Evolutionary conservation across 1,140 invertebrate species (phyloP).

Genomic region (Calephelis nemesis): DNA sequence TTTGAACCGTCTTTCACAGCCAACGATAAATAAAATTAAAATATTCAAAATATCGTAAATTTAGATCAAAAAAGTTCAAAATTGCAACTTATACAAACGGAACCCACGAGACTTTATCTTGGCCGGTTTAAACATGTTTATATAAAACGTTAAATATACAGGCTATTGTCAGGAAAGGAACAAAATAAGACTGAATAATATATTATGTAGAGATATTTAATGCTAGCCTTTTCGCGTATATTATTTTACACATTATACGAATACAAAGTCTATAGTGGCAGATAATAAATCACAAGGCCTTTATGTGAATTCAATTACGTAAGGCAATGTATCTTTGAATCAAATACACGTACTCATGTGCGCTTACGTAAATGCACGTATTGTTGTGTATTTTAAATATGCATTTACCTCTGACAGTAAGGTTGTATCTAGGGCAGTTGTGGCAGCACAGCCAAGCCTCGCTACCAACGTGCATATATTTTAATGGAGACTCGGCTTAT

Average conservation of each 20-base stretch:
- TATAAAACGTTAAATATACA: slow-evolving; percentile 1
- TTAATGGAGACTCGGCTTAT: too few species aligned
- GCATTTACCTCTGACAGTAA: too few species aligned
- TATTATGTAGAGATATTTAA: neutral
- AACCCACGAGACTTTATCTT: slow-evolving; percentile 4
- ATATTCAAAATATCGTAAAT: slow-evolving; percentile 19
- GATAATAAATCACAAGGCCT: neutral
- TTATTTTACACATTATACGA: neutral
- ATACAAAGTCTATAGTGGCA: neutral
- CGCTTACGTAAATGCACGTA: too few species aligned
- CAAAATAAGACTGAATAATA: slow-evolving; percentile 14
- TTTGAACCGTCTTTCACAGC: slow-evolving; percentile 27
- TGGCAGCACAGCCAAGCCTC: too few species aligned
- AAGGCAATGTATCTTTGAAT: neutral
- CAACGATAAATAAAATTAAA: slow-evolving; percentile 25
- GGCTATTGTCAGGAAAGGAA: slow-evolving; percentile 26
- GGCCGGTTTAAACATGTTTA: slow-evolving; percentile 20
- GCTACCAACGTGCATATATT: too few species aligned
- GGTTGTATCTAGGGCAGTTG: too few species aligned
- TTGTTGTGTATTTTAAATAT: too few species aligned
- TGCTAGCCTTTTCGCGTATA: neutral
- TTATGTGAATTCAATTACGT: slow-evolving; percentile 5
- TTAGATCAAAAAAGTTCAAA: slow-evolving; percentile 19
- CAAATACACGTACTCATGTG: too few species aligned
- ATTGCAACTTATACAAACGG: slow-evolving; percentile 10